phyloP scores from a whole-genome alignment of 1,140 invertebrate genomes.

The Pseudachorutes palmiensis region DNA sequence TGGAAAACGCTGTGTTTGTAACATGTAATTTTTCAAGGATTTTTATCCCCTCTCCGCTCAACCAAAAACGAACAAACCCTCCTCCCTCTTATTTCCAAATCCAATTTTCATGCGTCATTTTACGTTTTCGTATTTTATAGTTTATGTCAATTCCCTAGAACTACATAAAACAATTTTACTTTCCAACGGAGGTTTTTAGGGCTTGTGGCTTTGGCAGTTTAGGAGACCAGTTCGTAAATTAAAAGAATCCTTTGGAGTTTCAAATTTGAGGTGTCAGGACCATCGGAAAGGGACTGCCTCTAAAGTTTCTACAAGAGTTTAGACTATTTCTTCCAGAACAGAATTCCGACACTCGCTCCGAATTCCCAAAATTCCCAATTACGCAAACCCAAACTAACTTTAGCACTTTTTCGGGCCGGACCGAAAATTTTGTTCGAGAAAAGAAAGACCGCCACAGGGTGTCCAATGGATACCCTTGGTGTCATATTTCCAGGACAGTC shows the following conservation, averaged over 20 bases:
- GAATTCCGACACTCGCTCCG: no score
- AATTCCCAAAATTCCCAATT: neutral
- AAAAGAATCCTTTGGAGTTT: neutral
- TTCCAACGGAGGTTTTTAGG: neutral
- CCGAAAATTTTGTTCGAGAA: neutral
- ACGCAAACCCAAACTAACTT: neutral
- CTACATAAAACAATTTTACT: neutral
- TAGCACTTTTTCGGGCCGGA: no score
- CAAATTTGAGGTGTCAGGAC: neutral
- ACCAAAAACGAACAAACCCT: neutral
- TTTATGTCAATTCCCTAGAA: slow-evolving; percentile 8
- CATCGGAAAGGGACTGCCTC: neutral
- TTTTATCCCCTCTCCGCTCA: neutral
- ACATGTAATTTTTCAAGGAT: neutral
- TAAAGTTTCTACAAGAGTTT: neutral
- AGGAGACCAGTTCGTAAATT: neutral
- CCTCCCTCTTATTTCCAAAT: neutral
- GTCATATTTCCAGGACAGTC: neutral
- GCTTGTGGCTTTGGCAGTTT: neutral
- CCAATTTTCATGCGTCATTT: slow-evolving; percentile 8
- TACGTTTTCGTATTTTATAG: neutral
- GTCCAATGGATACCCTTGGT: neutral
- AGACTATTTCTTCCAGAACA: no score
- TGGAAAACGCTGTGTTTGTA: neutral
- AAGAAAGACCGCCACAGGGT: slow-evolving; percentile 7